These are phyloP conservation scores for Coenonympha glycerion DNA, from an alignment of 2,888 invertebrate species.

Conservation along the genomic window DNA sequence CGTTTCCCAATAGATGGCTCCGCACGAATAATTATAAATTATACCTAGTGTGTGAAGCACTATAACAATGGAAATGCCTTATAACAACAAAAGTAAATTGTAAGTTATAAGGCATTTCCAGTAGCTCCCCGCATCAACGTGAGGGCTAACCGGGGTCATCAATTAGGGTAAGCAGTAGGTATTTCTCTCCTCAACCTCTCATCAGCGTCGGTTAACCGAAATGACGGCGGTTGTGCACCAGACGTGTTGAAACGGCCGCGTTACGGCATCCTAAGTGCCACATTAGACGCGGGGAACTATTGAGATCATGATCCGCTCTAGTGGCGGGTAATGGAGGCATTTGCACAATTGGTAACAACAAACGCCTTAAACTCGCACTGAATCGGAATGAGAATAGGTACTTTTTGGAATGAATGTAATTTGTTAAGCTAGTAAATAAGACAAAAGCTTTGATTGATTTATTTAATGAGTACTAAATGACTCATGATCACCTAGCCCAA, in stretches of 20 bases:
- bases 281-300: conserved; percentile 16
- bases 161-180: conserved; percentile 52
- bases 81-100: no score
- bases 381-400: no score
- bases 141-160: conserved; percentile 43
- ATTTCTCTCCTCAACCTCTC: conserved; percentile 45
- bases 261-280: conserved; percentile 9
- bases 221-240: conserved; percentile 14
- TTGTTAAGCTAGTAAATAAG: no score
- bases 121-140: conserved; percentile 19
- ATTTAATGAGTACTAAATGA: no score
- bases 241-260: conserved; percentile 22
- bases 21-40: no score
- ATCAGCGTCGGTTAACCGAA: conserved; percentile 26
- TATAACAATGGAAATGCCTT: no score
- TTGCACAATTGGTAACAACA: neutral
- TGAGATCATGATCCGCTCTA: conserved; percentile 9
- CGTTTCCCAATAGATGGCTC: no score
- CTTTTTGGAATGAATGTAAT: no score
- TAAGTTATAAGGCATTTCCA: conserved; percentile 29
- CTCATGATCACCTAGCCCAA: no score
- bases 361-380: no score
- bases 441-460: no score
- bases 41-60: no score
- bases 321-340: neutral